These are phyloP conservation scores for Leptogaster cylindrica DNA, from an alignment of 2,888 invertebrate genomes.

Conservation along the genomic window DNA sequence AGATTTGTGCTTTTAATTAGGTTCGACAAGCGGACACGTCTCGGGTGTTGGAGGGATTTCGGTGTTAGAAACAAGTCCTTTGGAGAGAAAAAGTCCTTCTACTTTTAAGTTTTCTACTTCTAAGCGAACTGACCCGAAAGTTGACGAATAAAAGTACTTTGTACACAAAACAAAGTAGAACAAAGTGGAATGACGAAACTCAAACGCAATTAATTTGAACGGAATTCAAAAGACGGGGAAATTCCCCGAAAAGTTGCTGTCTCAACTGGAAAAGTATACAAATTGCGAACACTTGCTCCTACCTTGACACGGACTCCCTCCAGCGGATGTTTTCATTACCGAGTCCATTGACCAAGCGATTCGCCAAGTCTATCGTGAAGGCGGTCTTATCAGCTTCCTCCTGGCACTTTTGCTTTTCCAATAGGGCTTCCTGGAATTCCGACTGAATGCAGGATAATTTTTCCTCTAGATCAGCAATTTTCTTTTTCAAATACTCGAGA, in stretches of 20 bases:
- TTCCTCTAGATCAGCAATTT: constrained; percentile 72
- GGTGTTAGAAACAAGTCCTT: neutral
- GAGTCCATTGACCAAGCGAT: constrained; percentile 89
- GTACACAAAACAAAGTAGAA: no score
- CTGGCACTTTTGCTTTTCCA: constrained; percentile 88
- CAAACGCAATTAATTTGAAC: constrained; percentile 7
- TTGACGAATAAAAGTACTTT: no score
- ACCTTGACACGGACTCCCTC: constrained; percentile 60
- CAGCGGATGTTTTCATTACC: constrained; percentile 81
- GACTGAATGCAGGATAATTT: constrained; percentile 78
- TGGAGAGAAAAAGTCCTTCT: neutral
- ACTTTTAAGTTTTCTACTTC: no score
- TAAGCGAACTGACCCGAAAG: no score
- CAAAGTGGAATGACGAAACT: neutral
- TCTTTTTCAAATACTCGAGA: constrained; percentile 75
- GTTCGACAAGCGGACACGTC: constrained; percentile 12
- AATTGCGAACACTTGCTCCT: no score
- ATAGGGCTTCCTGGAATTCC: constrained; percentile 86
- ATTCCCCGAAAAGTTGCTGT: neutral
- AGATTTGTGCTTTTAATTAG: constrained; percentile 22
- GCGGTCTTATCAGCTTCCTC: constrained; percentile 91
- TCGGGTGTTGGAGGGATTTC: neutral
- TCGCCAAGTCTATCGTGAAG: constrained; percentile 88
- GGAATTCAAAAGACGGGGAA: neutral
- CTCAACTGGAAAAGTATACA: no score